Percentiles rank a stretch among this genome's conserved stretches.
These are phyloP conservation scores for Conchocele bisecta DNA, from an alignment of 2,888 invertebrate species.

Conservation along the genomic window DNA sequence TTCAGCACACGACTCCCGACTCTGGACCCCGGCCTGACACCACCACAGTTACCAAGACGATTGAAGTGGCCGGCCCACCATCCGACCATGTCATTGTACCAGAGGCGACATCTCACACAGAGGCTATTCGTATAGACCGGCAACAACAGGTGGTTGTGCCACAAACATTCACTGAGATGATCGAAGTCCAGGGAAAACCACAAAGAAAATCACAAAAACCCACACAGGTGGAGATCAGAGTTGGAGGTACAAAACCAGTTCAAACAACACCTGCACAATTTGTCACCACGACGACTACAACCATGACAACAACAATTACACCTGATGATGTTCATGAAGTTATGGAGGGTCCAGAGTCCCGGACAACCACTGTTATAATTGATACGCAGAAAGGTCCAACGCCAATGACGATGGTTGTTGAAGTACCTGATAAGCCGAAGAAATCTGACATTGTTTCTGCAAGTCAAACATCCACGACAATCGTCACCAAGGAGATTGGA, in stretches of 20 bases:
- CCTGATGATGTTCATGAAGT: conserved; percentile 62
- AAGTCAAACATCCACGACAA: conserved; percentile 66
- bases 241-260: conserved; percentile 62
- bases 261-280: conserved; percentile 55
- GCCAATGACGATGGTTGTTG: conserved; percentile 67
- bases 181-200: conserved; percentile 41
- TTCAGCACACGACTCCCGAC: conserved; percentile 62
- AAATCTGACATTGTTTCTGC: conserved; percentile 61
- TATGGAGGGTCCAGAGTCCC: conserved; percentile 66
- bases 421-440: conserved; percentile 64
- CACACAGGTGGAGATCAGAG: conserved; percentile 65
- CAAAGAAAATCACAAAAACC: conserved; percentile 48
- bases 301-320: conserved; percentile 59
- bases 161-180: conserved; percentile 36
- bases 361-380: conserved; percentile 66
- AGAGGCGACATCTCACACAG: conserved; percentile 59
- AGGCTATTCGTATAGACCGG: conserved; percentile 60
- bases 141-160: conserved; percentile 22
- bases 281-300: conserved; percentile 66
- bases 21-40: conserved; percentile 48
- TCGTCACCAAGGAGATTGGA: conserved; percentile 69
- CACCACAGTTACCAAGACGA: conserved; percentile 54
- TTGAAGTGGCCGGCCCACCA: conserved; percentile 44
- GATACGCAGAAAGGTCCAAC: conserved; percentile 64
- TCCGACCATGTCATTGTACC: conserved; percentile 60